Conservation (phyloP, 2,888 invertebrate genomes). For the Girardia tigrina region DNA sequence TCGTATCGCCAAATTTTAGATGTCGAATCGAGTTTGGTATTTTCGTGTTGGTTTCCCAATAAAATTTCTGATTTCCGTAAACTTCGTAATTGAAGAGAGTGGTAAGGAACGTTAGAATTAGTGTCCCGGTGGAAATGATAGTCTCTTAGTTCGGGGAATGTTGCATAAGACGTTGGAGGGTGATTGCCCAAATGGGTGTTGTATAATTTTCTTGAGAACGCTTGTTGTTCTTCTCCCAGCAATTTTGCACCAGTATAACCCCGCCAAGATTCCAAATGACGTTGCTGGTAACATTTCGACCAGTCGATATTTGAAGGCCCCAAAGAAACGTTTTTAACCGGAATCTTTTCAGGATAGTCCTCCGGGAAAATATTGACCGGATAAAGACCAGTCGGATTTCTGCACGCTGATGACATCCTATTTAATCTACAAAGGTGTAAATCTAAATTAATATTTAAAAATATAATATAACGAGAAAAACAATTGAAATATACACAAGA, state of each 20-base stretch:
- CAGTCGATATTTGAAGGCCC: background rate
- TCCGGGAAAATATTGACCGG: background rate
- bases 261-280: background rate
- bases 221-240: background rate
- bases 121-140: background rate
- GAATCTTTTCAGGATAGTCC: background rate
- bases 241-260: background rate
- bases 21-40: background rate
- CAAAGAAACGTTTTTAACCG: background rate
- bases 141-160: background rate
- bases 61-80: background rate
- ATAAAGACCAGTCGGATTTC: constrained; percentile 10
- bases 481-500: background rate
- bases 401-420: background rate
- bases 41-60: background rate
- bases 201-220: background rate
- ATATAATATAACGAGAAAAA: background rate
- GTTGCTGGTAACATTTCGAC: background rate
- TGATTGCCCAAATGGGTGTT: background rate
- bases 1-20: constrained; percentile 7
- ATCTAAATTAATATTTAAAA: too few species aligned
- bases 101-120: background rate
- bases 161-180: background rate
- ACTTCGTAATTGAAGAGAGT: background rate
- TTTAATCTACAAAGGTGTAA: too few species aligned